Conservation (phyloP, 2,888 invertebrate genomes). For the Cantharis nigra region DNA sequence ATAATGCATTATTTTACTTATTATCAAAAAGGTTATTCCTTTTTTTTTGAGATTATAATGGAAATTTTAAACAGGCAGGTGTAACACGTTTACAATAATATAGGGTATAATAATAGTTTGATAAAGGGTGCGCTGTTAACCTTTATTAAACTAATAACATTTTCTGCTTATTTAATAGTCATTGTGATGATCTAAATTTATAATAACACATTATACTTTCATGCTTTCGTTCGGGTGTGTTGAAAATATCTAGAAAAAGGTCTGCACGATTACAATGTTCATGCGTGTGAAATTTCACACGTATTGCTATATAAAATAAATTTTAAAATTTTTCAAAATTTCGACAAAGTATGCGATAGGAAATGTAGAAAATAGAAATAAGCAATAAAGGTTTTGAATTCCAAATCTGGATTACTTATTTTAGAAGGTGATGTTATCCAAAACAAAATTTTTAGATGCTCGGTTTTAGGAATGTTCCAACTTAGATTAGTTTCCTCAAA, state of each 20-base stretch:
- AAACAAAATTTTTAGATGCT: no score
- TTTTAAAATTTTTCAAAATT: not conserved
- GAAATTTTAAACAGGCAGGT: not conserved
- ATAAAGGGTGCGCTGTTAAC: not conserved
- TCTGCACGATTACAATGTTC: not conserved
- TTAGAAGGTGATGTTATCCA: no score
- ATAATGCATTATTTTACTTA: not conserved
- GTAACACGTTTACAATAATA: not conserved
- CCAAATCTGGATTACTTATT: no score
- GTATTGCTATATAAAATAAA: not conserved
- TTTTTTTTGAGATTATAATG: not conserved
- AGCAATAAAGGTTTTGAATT: no score
- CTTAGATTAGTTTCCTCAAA: no score
- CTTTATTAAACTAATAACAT: not conserved
- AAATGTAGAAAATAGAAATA: no score
- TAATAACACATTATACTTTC: not conserved
- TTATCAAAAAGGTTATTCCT: not conserved
- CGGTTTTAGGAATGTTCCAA: no score
- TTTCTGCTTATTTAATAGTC: not conserved
- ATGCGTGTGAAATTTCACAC: not conserved
- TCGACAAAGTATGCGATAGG: no score
- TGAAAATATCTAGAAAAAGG: not conserved
- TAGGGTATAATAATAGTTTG: not conserved
- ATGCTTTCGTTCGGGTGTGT: not conserved
- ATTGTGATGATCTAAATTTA: not conserved